Percentiles rank a stretch among this genome's conserved stretches.
These are phyloP conservation scores for Yasuhikotakia modesta DNA, from an alignment of 2,797 vertebrate genomes.

Conservation along the genomic window DNA sequence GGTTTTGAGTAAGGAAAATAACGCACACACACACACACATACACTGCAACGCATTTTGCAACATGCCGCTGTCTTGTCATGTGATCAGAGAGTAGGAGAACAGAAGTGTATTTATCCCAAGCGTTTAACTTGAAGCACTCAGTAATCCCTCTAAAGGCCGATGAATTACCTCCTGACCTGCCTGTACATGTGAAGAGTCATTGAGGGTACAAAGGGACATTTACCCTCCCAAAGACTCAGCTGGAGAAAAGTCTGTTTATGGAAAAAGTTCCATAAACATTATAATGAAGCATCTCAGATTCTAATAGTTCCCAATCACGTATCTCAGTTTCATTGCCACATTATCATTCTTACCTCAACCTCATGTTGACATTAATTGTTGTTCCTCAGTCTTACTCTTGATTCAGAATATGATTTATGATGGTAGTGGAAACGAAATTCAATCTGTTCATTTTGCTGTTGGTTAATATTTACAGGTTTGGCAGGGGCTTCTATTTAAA, in stretches of 20 bases:
- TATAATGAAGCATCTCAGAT: background rate
- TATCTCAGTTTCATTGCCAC: background rate
- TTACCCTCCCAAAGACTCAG: slow-evolving; percentile 11
- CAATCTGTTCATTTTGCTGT: background rate
- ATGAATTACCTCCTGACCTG: slow-evolving; percentile 41
- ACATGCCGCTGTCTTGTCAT: background rate
- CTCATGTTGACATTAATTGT: slow-evolving; percentile 16
- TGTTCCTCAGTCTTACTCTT: slow-evolving; percentile 3
- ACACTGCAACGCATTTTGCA: slow-evolving; percentile 4
- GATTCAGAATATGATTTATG: background rate
- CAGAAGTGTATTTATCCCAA: slow-evolving; percentile 40
- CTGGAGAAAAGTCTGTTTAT: too few relatives aligned
- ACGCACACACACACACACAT: background rate
- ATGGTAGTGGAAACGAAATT: background rate
- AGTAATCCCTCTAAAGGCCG: slow-evolving; percentile 36
- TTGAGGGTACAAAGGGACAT: slow-evolving; percentile 43
- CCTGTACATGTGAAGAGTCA: slow-evolving; percentile 33
- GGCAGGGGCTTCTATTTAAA: too few relatives aligned
- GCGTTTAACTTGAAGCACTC: slow-evolving; percentile 42
- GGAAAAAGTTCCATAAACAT: too few relatives aligned
- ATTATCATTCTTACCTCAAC: too few relatives aligned
- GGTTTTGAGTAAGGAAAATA: too few relatives aligned
- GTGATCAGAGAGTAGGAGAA: slow-evolving; percentile 34
- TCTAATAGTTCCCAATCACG: background rate
- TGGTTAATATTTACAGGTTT: too few relatives aligned